Evolutionary conservation across 2,797 vertebrate species (phyloP), one percentile per base, ranked within the genome.

Genomic region (Percopsis omiscomaycus): DNA sequence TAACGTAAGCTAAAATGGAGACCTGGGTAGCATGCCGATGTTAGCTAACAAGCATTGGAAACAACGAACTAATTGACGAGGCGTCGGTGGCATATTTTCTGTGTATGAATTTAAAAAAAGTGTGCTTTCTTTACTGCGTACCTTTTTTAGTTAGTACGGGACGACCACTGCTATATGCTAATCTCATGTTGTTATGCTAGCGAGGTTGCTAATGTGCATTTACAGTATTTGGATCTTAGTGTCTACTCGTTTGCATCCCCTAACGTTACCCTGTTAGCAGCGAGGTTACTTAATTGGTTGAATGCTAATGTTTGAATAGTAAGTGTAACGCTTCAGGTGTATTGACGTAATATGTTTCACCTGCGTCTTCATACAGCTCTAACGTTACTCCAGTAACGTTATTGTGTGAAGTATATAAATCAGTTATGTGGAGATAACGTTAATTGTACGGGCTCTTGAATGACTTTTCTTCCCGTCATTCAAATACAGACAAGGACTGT

Each of bases 1-100:
- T 46, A 30, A 65, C 69, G 29, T 75, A 67, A 81, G 85, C 82
- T 86, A 89, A 89, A 69, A 89, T 89, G 86, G 88, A 88, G 70
- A 72, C 72, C n/a, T 13, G 11, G 27, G 55, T 48, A 75, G 80
- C 53, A 82, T 81, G 68, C 75, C 51, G 53, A 80, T 75, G 73
- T 80, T 80, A 79, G 73, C 64, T 30, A 3, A n/a, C 29, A 12
- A 47, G 49, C 15, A 1, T 11, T n/a, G 10, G 8, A 3, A 0
- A 0, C 3, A 0, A 2, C 27, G 0, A 0, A 3, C 5, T 52
- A 28, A 42, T 29, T 42, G 57, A 2, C 46, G 22, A 3, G 15
- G 37, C 8, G 30, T 16, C 13, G 1, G 12, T 12, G 12, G 16
- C n/a, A 1, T 44, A 16, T 57, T 16, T 22, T 10, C 44, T 10